phyloP scores from a whole-genome alignment of 2,113 vertebrate species.

The Lophius piscatorius region DNA sequence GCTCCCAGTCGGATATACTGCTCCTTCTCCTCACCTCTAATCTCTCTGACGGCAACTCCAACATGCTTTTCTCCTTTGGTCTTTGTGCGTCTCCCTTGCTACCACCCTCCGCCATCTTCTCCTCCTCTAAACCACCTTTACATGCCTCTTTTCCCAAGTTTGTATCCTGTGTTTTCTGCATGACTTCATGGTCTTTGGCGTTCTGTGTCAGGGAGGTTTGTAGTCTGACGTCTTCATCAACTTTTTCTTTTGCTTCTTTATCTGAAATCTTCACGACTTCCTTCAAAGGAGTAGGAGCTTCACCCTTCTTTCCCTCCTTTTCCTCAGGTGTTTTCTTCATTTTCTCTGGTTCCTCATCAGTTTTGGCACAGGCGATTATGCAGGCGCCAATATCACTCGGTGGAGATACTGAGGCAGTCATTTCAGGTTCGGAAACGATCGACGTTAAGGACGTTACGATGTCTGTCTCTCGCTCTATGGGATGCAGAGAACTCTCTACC shows the following conservation, averaged over 20 bases:
- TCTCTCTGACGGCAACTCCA: constrained; percentile 64
- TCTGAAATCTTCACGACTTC: constrained; percentile 36
- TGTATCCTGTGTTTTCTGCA: constrained; percentile 38
- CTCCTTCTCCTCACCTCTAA: constrained; percentile 73
- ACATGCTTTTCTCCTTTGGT: constrained; percentile 40
- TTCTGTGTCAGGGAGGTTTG: constrained; percentile 9
- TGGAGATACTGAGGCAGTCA: constrained; percentile 68
- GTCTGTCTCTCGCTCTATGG: constrained; percentile 44
- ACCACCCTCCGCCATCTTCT: constrained; percentile 29
- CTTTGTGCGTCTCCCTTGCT: constrained; percentile 32
- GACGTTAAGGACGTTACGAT: constrained; percentile 39
- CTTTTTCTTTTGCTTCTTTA: constrained; percentile 37
- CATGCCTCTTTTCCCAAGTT: constrained; percentile 33
- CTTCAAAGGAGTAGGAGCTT: constrained; percentile 14
- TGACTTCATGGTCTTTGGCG: constrained; percentile 21
- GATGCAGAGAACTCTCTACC: constrained; percentile 21
- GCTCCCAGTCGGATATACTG: constrained; percentile 72
- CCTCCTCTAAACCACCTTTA: constrained; percentile 39
- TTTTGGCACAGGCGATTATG: constrained; percentile 61
- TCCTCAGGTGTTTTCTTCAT: constrained; percentile 19
- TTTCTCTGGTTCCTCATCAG: constrained; percentile 36
- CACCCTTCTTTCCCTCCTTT: constrained; percentile 37
- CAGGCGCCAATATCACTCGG: constrained; percentile 35
- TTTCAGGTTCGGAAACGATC: constrained; percentile 55
- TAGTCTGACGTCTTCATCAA: constrained; percentile 14